Evolutionary conservation across 2,797 vertebrate genomes (phyloP).

Genomic region (Aeoliscus strigatus): DNA sequence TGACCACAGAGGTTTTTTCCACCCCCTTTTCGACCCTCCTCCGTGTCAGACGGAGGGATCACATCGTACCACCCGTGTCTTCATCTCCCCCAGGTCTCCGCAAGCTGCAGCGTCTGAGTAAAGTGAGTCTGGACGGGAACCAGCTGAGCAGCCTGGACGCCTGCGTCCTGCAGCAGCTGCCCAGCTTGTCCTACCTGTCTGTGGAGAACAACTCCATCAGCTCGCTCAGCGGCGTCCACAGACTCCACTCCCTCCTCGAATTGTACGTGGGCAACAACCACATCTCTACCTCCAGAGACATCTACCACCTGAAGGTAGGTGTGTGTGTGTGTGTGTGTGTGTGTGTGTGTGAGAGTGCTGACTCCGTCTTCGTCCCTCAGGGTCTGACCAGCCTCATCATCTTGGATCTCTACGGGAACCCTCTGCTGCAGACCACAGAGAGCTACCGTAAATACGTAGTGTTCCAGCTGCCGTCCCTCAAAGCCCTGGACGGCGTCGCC

Average conservation of each 20-base stretch:
- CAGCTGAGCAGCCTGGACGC: slow-evolving; percentile 73
- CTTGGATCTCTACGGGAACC: slow-evolving; percentile 81
- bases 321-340: not conserved
- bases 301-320: slow-evolving; percentile 82
- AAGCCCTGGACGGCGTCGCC: slow-evolving; percentile 81
- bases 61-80: no score
- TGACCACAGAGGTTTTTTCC: no score
- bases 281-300: slow-evolving; percentile 78
- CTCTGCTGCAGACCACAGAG: slow-evolving; percentile 78
- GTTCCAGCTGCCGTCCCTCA: slow-evolving; percentile 82
- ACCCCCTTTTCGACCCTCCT: no score
- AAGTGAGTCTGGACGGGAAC: slow-evolving; percentile 81
- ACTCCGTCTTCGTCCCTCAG: slow-evolving; percentile 51
- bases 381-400: slow-evolving; percentile 80
- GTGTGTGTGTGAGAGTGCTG: not conserved
- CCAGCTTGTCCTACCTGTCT: slow-evolving; percentile 80
- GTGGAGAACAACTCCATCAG: slow-evolving; percentile 81
- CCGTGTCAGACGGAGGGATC: no score
- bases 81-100: slow-evolving; percentile 69
- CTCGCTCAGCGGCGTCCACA: slow-evolving; percentile 78
- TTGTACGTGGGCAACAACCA: slow-evolving; percentile 82
- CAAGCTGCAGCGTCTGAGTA: slow-evolving; percentile 73
- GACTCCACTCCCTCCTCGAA: slow-evolving; percentile 74
- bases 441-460: slow-evolving; percentile 83
- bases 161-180: slow-evolving; percentile 71